phyloP scores from a whole-genome alignment of 2,888 invertebrate genomes.

The Aleiodes leptofemur region DNA sequence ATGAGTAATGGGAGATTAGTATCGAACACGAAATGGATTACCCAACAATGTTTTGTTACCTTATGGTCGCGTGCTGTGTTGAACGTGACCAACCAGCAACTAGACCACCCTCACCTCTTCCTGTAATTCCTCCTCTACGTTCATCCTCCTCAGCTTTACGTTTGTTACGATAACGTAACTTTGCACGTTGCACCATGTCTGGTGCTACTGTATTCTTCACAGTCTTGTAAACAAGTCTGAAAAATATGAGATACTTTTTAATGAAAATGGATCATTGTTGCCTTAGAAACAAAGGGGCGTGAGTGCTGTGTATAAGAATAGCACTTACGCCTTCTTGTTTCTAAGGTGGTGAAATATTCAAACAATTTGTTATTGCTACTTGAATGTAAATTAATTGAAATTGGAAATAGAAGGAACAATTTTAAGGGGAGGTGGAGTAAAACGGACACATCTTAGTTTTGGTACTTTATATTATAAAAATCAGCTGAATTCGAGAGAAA shows the following conservation, averaged over 20 bases:
- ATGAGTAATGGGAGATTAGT: neutral
- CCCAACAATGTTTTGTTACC: conserved; percentile 59
- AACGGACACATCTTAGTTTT: too few relatives aligned
- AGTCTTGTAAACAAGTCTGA: conserved; percentile 83
- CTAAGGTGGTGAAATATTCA: too few relatives aligned
- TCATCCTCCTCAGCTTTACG: conserved; percentile 52
- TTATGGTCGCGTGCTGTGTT: conserved; percentile 72
- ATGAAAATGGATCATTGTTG: too few relatives aligned
- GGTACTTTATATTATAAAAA: too few relatives aligned
- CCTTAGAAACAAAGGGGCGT: too few relatives aligned
- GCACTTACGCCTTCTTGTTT: too few relatives aligned
- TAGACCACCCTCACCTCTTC: conserved; percentile 64
- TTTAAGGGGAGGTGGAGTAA: too few relatives aligned
- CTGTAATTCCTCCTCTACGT: conserved; percentile 64
- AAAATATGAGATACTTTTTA: conserved; percentile 31
- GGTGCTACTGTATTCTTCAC: conserved; percentile 84
- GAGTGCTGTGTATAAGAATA: too few relatives aligned
- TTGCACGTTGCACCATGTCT: conserved; percentile 84
- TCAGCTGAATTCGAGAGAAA: too few relatives aligned
- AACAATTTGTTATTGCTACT: too few relatives aligned
- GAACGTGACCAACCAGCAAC: conserved; percentile 73
- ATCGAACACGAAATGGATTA: conserved; percentile 7
- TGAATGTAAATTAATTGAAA: too few relatives aligned
- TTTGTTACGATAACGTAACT: conserved; percentile 72
- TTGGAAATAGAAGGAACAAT: too few relatives aligned